Conservation (phyloP, 2,113 vertebrate species). For the Clupea harengus region DNA sequence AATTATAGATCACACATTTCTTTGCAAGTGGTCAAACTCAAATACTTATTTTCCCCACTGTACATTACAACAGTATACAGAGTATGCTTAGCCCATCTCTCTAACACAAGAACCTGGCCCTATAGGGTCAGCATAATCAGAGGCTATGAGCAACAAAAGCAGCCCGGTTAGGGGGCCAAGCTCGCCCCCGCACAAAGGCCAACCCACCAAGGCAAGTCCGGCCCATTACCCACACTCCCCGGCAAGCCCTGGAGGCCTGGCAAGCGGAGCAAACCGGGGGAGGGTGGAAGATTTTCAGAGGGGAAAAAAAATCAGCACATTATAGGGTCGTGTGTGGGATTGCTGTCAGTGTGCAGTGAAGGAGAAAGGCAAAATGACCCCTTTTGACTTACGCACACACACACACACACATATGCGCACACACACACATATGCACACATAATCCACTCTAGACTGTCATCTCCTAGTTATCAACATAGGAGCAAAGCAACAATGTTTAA, state of each 20-base stretch:
- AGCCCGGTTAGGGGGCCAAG: slow-evolving; percentile 56
- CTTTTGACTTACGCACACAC: slow-evolving; percentile 38
- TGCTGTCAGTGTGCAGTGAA: slow-evolving; percentile 72
- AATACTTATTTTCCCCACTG: too few relatives aligned
- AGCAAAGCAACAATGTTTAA: neutral
- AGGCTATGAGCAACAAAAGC: slow-evolving; percentile 68
- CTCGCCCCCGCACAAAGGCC: slow-evolving; percentile 67
- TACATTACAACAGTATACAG: slow-evolving; percentile 19
- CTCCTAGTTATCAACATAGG: neutral
- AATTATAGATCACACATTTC: too few relatives aligned
- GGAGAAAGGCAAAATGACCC: slow-evolving; percentile 62
- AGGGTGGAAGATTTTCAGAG: slow-evolving; percentile 58
- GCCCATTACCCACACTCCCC: slow-evolving; percentile 68
- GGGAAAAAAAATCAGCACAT: slow-evolving; percentile 53
- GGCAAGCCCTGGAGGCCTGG: slow-evolving; percentile 60
- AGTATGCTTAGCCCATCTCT: slow-evolving; percentile 13
- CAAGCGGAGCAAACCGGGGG: slow-evolving; percentile 41
- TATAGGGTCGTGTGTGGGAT: slow-evolving; percentile 67
- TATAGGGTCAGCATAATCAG: slow-evolving; percentile 70
- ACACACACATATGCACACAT: slow-evolving; percentile 54
- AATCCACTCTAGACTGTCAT: neutral
- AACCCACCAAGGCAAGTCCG: slow-evolving; percentile 65
- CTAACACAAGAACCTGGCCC: slow-evolving; percentile 60
- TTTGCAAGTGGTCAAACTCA: too few relatives aligned
- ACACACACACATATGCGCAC: slow-evolving; percentile 56